phyloP scores from a whole-genome alignment of 1,140 invertebrate genomes.

The Trinorchestia longiramus region DNA sequence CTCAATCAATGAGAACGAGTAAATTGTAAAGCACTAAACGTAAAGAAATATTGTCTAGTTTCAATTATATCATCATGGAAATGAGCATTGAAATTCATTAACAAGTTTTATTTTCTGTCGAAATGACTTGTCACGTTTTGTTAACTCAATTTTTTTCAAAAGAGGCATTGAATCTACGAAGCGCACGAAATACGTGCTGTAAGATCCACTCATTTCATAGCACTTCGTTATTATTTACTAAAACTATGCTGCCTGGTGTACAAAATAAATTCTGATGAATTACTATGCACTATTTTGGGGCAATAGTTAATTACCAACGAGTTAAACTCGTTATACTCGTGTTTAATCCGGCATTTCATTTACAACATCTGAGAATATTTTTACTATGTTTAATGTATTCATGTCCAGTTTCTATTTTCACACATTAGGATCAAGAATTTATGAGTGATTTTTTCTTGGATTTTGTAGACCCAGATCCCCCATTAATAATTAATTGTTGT shows the following conservation, averaged over 20 bases:
- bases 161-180: background rate
- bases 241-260: background rate
- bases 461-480: too few relatives aligned
- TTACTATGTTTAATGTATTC: too few relatives aligned
- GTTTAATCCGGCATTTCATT: too few relatives aligned
- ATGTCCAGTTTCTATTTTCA: too few relatives aligned
- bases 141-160: background rate
- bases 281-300: background rate
- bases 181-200: background rate
- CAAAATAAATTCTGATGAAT: background rate
- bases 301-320: too few relatives aligned
- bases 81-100: background rate
- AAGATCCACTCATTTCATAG: background rate
- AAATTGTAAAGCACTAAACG: background rate
- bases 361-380: too few relatives aligned
- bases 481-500: too few relatives aligned
- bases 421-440: too few relatives aligned
- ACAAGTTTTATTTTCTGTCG: background rate
- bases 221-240: background rate
- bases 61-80: background rate
- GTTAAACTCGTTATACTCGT: too few relatives aligned
- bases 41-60: background rate
- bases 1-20: background rate
- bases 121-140: background rate
- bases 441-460: too few relatives aligned